These are phyloP conservation scores for Coracopsis vasa DNA, from an alignment of 2,113 vertebrate genomes.

Conservation along the genomic window DNA sequence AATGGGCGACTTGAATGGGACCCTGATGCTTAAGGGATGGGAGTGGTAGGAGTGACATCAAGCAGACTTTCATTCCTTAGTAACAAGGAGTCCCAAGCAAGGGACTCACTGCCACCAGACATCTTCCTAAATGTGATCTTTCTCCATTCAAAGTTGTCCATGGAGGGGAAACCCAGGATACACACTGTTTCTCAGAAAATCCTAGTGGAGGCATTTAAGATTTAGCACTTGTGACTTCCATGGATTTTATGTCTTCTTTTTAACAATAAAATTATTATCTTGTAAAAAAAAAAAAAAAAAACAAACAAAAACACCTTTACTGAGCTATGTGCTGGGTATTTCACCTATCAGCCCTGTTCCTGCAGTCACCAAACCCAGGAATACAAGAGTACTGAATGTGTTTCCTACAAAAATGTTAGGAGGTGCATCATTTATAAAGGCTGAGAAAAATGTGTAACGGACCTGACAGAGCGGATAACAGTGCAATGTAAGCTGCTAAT, in stretches of 20 bases:
- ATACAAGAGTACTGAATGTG: too few species aligned
- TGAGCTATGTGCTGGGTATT: background rate
- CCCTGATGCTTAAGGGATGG: background rate
- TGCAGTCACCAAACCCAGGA: background rate
- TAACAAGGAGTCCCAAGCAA: background rate
- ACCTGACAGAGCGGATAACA: background rate
- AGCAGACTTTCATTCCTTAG: background rate
- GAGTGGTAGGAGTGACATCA: accelerated
- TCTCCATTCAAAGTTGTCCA: background rate
- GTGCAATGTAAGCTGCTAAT: background rate
- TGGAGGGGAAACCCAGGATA: background rate
- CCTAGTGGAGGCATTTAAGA: background rate
- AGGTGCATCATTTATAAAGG: background rate
- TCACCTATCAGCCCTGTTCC: background rate
- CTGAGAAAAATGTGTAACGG: background rate
- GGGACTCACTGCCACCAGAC: background rate
- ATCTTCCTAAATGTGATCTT: background rate
- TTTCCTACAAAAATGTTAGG: background rate
- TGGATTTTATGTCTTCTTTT: background rate
- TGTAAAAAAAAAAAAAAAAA: background rate
- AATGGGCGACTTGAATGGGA: background rate
- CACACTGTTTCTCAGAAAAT: background rate
- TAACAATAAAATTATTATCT: background rate
- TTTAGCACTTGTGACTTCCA: background rate
- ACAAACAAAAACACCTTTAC: background rate